phyloP scores from a whole-genome alignment of 2,888 invertebrate genomes.

The Phania funesta region DNA sequence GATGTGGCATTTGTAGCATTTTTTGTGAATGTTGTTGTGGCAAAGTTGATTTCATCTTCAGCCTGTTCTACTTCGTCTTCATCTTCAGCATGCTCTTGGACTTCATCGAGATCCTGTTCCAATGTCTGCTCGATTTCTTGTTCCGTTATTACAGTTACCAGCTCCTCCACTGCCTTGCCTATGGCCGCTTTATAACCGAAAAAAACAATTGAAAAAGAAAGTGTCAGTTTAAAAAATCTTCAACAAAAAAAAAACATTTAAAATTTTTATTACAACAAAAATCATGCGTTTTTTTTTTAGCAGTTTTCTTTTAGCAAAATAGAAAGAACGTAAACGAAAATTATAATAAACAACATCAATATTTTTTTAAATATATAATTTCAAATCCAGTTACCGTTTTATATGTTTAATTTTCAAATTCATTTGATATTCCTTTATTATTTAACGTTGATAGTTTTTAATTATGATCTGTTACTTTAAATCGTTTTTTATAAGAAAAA shows the following conservation, averaged over 20 bases:
- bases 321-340: conserved; percentile 47
- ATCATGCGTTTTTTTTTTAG: conserved; percentile 42
- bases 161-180: conserved; percentile 91
- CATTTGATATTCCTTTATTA: conserved; percentile 18
- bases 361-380: conserved; percentile 31
- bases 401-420: conserved; percentile 14
- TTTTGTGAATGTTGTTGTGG: conserved; percentile 53
- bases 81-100: conserved; percentile 38
- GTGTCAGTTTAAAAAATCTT: conserved; percentile 43
- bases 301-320: neutral
- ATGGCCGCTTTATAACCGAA: conserved; percentile 85
- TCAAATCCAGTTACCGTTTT: conserved; percentile 44
- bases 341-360: conserved; percentile 35
- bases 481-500: neutral
- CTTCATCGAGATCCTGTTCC: conserved; percentile 69
- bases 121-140: conserved; percentile 82
- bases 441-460: conserved; percentile 18
- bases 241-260: neutral
- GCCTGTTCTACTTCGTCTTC: conserved; percentile 40
- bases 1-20: conserved; percentile 40
- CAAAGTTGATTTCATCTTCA: conserved; percentile 48
- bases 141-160: conserved; percentile 94
- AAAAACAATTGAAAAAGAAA: conserved; percentile 71
- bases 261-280: conserved; percentile 13
- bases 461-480: conserved; percentile 38